Conservation (phyloP, 2,888 invertebrate genomes). For the Frankliniella fusca region DNA sequence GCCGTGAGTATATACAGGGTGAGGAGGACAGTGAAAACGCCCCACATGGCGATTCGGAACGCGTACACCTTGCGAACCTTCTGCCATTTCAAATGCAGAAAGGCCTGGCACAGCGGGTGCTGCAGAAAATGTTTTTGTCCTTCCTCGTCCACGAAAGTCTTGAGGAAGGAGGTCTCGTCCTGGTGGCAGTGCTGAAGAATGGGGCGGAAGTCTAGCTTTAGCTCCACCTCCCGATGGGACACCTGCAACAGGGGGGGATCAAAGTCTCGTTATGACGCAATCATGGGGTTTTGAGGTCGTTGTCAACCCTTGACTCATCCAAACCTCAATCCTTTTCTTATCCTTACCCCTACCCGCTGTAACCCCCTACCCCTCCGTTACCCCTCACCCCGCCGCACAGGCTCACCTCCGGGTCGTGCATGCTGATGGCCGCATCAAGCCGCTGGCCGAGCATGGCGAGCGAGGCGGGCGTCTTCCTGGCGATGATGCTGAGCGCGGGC, state of each 20-base stretch:
- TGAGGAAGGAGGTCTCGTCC: conserved; percentile 78
- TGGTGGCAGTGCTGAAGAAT: conserved; percentile 78
- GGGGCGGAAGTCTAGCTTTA: conserved; percentile 76
- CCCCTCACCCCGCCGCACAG: neutral
- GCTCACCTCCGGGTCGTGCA: conserved; percentile 42
- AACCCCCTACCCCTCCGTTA: neutral
- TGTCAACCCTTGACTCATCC: no score
- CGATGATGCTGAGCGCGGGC: conserved; percentile 78
- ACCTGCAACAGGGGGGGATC: conserved; percentile 60
- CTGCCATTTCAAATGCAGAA: conserved; percentile 84
- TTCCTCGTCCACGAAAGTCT: conserved; percentile 75
- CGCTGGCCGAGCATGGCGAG: conserved; percentile 77
- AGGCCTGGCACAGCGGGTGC: conserved; percentile 83
- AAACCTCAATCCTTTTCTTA: no score
- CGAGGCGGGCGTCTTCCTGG: conserved; percentile 80
- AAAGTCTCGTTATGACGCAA: neutral
- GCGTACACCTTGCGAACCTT: conserved; percentile 85
- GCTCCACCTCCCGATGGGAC: conserved; percentile 72
- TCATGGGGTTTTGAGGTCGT: no score
- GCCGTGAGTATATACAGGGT: conserved; percentile 77
- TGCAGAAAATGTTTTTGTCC: conserved; percentile 82
- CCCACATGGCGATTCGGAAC: conserved; percentile 70
- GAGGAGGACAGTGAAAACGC: conserved; percentile 73
- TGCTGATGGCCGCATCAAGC: conserved; percentile 67
- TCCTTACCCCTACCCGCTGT: neutral